Evolutionary conservation across 2,113 vertebrate species (phyloP).

Genomic region (Calidris pugnax): DNA sequence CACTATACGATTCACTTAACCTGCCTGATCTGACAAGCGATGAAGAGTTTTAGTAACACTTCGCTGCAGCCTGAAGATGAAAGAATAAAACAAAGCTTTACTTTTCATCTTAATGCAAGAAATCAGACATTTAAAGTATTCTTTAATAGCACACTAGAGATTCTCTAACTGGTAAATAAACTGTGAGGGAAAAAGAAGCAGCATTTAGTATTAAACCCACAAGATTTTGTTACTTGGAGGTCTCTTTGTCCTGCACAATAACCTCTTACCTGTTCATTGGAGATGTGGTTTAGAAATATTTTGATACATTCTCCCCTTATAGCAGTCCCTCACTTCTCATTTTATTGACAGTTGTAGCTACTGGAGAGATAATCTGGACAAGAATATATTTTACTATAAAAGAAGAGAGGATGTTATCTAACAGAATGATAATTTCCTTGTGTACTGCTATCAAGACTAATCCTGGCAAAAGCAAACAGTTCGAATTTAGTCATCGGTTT

Average conservation of each 20-base stretch:
- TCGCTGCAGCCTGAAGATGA: not conserved
- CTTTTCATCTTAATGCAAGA: not conserved
- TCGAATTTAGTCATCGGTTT: not conserved
- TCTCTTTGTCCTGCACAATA: not conserved
- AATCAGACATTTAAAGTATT: not conserved
- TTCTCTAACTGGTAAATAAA: not conserved
- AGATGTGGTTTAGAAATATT: not conserved
- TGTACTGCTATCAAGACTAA: not conserved
- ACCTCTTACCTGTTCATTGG: not conserved
- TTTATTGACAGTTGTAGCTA: not conserved
- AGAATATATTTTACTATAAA: not conserved
- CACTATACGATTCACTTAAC: constrained; percentile 15
- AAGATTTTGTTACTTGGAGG: not conserved
- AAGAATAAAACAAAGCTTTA: constrained; percentile 44
- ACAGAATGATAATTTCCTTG: not conserved
- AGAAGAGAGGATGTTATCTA: not conserved
- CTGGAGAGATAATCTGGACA: not conserved
- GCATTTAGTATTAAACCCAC: not conserved
- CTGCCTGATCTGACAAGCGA: constrained; percentile 48
- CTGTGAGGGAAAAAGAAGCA: not conserved
- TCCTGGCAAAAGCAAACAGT: not conserved
- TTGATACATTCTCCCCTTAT: not conserved
- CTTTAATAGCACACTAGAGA: not conserved
- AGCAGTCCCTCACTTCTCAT: not conserved
- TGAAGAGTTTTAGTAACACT: constrained; percentile 50